These are phyloP conservation scores for Labrus mixtus DNA, from an alignment of 2,113 vertebrate genomes.

Conservation along the genomic window DNA sequence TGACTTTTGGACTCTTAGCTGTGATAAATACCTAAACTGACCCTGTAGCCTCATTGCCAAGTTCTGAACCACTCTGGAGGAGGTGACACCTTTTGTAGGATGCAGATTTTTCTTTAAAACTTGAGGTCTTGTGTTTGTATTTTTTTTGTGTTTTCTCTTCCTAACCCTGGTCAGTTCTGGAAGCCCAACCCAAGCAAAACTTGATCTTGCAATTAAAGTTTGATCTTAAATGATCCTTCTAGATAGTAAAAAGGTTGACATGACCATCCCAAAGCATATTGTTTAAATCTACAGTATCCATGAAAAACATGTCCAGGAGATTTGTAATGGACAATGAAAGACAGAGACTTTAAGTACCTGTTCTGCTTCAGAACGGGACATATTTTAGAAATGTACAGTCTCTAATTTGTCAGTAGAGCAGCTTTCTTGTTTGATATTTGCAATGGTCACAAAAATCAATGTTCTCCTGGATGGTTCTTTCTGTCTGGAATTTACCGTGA, in stretches of 20 bases:
- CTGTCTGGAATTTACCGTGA: constrained; percentile 58
- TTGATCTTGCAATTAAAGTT: constrained; percentile 8
- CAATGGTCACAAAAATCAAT: constrained; percentile 39
- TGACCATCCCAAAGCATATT: constrained; percentile 18
- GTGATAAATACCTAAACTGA: constrained; percentile 67
- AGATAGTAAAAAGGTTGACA: constrained; percentile 28
- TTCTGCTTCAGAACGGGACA: constrained; percentile 5
- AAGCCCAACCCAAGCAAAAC: constrained; percentile 8
- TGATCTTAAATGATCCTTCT: constrained; percentile 7
- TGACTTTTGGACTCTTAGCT: constrained; percentile 68
- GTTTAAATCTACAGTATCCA: constrained; percentile 14
- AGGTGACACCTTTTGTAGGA: constrained; percentile 45
- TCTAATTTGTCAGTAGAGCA: constrained; percentile 15
- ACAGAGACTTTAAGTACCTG: constrained; percentile 30
- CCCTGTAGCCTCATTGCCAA: constrained; percentile 48
- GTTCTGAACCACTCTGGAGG: constrained; percentile 62
- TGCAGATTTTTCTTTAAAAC: constrained; percentile 39
- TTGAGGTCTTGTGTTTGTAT: constrained; percentile 27
- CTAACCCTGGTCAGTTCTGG: constrained; percentile 1
- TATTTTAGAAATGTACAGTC: constrained; percentile 18
- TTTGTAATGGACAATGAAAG: constrained; percentile 17
- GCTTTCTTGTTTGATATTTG: constrained; percentile 31
- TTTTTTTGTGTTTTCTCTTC: background rate
- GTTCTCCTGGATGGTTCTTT: constrained; percentile 38
- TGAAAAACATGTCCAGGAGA: background rate